Percentiles rank a stretch among this genome's conserved stretches.
Evolutionary conservation across 2,888 invertebrate genomes (phyloP).

Genomic region (Cheilosia impressa): DNA sequence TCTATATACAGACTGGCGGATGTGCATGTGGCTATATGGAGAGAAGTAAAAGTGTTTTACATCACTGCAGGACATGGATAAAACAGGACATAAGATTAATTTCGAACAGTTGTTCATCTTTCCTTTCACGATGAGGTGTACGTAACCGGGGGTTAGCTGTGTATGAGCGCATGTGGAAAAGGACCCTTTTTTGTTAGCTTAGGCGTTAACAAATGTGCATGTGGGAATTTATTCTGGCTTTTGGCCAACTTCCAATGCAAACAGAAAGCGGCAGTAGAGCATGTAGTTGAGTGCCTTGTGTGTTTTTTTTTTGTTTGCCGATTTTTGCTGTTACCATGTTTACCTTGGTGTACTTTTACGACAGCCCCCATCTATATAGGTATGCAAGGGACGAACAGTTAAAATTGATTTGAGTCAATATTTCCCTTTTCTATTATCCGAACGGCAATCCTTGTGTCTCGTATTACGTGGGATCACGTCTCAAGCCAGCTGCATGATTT

Average conservation of each 20-base stretch:
- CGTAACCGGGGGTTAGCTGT: background rate
- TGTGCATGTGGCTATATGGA: constrained; percentile 32
- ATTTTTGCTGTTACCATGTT: constrained; percentile 66
- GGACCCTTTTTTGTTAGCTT: constrained; percentile 50
- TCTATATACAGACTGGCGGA: constrained; percentile 13
- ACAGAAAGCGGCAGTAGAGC: constrained; percentile 21
- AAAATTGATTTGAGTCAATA: constrained; percentile 74
- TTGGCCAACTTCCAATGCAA: constrained; percentile 63
- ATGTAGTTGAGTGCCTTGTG: constrained; percentile 14
- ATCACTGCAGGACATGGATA: constrained; percentile 74
- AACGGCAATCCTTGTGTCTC: constrained; percentile 54
- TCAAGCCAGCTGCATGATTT: constrained; percentile 58
- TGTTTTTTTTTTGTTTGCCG: constrained; percentile 41
- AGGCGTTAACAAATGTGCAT: constrained; percentile 75
- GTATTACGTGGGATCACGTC: constrained; percentile 45
- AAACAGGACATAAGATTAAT: constrained; percentile 75
- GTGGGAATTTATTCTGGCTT: constrained; percentile 74
- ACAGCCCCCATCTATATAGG: background rate
- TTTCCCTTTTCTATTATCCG: constrained; percentile 70
- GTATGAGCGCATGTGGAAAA: constrained; percentile 6
- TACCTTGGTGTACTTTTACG: constrained; percentile 58
- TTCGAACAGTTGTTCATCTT: constrained; percentile 74
- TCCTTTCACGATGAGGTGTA: constrained; percentile 56
- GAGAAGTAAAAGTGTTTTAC: constrained; percentile 73
- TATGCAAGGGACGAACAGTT: constrained; percentile 32